Evolutionary conservation across 2,113 vertebrate species (phyloP).

Genomic region (Dipodomys ordii): DNA sequence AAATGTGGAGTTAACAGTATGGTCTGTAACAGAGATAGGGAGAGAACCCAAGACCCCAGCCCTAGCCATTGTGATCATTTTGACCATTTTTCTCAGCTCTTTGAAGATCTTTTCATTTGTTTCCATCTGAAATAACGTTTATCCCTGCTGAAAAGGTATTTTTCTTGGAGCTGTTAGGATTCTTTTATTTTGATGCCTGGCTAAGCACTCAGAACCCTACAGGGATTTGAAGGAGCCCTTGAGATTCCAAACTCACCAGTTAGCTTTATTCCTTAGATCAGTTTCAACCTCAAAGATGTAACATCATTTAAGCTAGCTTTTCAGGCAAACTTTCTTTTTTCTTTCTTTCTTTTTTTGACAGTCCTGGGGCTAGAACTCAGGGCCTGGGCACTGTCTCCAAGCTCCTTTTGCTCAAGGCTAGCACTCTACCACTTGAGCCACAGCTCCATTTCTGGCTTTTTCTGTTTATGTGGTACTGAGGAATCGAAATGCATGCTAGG

Average conservation of each 20-base stretch:
- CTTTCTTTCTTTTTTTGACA: too few species aligned
- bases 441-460: too few species aligned
- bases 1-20: background rate
- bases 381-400: too few species aligned
- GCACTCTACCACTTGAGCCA: too few species aligned
- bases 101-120: constrained; percentile 38
- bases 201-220: constrained; percentile 16
- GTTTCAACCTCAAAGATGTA: background rate
- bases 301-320: constrained; percentile 20
- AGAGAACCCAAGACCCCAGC: background rate
- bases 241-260: constrained; percentile 32
- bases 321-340: background rate
- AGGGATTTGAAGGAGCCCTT: constrained; percentile 14
- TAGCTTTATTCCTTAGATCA: constrained; percentile 1
- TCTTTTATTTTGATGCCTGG: constrained; percentile 44
- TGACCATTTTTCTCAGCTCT: constrained; percentile 28
- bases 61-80: background rate
- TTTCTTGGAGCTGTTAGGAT: constrained; percentile 5
- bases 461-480: too few species aligned
- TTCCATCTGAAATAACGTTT: background rate
- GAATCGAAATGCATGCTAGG: too few species aligned
- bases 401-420: too few species aligned
- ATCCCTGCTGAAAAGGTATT: background rate
- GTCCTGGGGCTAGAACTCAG: too few species aligned
- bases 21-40: background rate